phyloP scores from a whole-genome alignment of 2,797 vertebrate genomes.

The Artibeus lituratus region DNA sequence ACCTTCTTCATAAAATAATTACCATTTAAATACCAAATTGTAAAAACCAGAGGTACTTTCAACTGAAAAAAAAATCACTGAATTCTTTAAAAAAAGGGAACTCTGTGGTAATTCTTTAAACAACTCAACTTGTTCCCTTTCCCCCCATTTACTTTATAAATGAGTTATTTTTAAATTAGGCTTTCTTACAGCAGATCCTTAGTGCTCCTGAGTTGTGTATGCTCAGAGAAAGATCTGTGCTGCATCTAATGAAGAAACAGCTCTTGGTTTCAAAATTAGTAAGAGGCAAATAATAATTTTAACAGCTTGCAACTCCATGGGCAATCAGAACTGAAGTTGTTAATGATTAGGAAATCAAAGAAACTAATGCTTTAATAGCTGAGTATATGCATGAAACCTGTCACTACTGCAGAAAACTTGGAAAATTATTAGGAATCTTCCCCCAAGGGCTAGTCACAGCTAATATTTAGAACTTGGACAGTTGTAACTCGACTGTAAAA shows the following conservation, averaged over 20 bases:
- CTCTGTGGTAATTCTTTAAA: constrained; percentile 4
- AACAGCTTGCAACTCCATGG: constrained; percentile 74
- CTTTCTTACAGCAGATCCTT: background rate
- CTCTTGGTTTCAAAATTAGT: constrained; percentile 67
- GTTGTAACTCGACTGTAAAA: constrained; percentile 51
- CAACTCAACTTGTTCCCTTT: background rate
- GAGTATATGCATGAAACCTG: constrained; percentile 53
- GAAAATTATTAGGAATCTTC: constrained; percentile 59
- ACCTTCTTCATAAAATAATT: background rate
- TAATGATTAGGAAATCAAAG: constrained; percentile 72
- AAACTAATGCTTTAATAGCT: constrained; percentile 70
- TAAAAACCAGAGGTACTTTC: background rate
- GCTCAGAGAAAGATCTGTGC: constrained; percentile 47
- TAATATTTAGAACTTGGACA: constrained; percentile 61
- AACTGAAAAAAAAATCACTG: background rate
- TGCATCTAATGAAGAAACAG: constrained; percentile 26
- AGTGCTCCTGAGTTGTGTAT: background rate
- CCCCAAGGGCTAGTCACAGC: constrained; percentile 33
- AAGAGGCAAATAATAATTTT: constrained; percentile 70
- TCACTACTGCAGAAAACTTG: constrained; percentile 53
- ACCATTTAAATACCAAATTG: background rate
- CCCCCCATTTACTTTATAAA: background rate
- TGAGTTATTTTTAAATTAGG: constrained; percentile 7
- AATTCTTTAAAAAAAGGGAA: constrained; percentile 20
- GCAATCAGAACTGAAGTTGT: constrained; percentile 65